Conservation (phyloP, 2,797 vertebrate genomes). For the Uromys caudimaculatus region DNA sequence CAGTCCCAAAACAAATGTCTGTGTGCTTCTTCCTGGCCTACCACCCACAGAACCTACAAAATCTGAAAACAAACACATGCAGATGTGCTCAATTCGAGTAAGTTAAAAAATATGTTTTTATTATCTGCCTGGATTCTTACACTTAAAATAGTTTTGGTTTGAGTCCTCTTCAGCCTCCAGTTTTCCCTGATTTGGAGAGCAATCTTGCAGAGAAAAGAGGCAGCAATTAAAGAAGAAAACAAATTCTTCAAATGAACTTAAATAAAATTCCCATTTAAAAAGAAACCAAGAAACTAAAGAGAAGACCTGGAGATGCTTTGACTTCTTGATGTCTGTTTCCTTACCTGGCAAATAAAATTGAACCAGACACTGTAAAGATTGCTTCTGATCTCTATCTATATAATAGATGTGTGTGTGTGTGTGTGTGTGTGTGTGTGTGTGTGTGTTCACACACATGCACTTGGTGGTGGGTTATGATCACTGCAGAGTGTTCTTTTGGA, state of each 20-base stretch:
- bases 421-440: not conserved
- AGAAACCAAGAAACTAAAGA: not conserved
- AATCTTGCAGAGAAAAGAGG: conserved; percentile 52
- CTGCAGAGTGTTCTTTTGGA: not conserved
- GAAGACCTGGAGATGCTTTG: not conserved
- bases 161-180: conserved; percentile 43
- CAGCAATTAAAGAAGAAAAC: conserved; percentile 62
- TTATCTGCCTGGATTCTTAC: conserved; percentile 69
- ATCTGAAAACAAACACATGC: conserved; percentile 80
- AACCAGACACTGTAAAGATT: not conserved
- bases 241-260: conserved; percentile 52
- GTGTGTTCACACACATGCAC: not conserved
- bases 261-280: conserved; percentile 44
- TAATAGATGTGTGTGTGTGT: not conserved
- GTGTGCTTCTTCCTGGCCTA: conserved; percentile 59
- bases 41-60: conserved; percentile 80
- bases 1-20: conserved; percentile 77
- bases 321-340: not conserved
- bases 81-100: conserved; percentile 76
- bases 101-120: conserved; percentile 78
- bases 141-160: conserved; percentile 75
- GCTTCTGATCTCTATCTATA: not conserved
- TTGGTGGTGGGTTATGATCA: not conserved
- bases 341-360: conserved; percentile 2
- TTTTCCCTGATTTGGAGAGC: conserved; percentile 64